A percentile compares a stretch with the other conserved stretches of the same genome.
Evolutionary conservation across 2,888 invertebrate genomes (phyloP).

Genomic region (Chesias legatella): DNA sequence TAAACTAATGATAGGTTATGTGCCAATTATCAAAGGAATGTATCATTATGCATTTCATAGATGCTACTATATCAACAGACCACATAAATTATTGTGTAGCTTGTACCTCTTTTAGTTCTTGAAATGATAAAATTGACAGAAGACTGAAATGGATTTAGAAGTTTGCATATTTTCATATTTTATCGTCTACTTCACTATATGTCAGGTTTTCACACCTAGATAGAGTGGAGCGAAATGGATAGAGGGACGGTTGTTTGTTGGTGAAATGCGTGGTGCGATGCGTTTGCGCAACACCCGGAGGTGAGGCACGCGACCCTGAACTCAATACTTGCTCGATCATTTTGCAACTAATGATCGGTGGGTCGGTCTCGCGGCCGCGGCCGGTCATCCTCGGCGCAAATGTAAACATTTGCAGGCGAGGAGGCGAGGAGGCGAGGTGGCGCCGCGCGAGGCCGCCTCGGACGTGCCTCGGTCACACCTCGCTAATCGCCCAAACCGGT

Average conservation of each 20-base stretch:
- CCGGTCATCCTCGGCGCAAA: conserved; percentile 66
- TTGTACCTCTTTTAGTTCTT: too few relatives aligned
- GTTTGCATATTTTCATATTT: too few relatives aligned
- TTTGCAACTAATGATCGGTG: conserved; percentile 76
- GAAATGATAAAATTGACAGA: too few relatives aligned
- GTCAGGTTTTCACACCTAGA: too few relatives aligned
- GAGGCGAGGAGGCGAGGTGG: conserved; percentile 65
- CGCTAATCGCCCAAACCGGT: conserved; percentile 7
- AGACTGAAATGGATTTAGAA: too few relatives aligned
- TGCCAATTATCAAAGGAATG: too few relatives aligned
- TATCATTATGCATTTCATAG: too few relatives aligned
- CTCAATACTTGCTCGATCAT: conserved; percentile 74
- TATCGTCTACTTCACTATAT: too few relatives aligned
- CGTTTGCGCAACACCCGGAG: conserved; percentile 73
- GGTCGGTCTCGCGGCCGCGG: conserved; percentile 43
- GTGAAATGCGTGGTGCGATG: conserved; percentile 44
- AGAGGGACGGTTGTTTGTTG: conserved; percentile 31
- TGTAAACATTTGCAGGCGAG: conserved; percentile 79
- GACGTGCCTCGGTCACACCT: conserved; percentile 48
- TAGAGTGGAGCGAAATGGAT: too few relatives aligned
- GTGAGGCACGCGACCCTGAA: conserved; percentile 72
- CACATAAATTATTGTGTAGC: too few relatives aligned
- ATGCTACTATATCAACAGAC: too few relatives aligned
- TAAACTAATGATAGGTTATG: too few relatives aligned
- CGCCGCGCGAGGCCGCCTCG: conserved; percentile 65